phyloP scores from a whole-genome alignment of 1,140 invertebrate genomes.

The Trypoxylus dichotomus region DNA sequence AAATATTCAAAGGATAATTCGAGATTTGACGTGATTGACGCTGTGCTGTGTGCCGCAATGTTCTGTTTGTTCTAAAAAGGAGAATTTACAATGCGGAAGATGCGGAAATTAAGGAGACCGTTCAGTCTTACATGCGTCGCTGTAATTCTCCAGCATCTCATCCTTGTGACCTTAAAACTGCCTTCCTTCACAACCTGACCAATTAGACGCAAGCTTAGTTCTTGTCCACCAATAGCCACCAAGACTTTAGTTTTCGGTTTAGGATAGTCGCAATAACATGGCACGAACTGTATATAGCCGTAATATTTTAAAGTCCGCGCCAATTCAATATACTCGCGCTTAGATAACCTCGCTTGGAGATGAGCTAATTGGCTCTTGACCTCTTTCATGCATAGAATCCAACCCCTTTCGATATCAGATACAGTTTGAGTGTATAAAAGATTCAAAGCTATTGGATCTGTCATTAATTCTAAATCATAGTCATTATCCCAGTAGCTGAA shows the following conservation, averaged over 20 bases:
- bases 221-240: slow-evolving; percentile 76
- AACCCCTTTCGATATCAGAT: slow-evolving; percentile 82
- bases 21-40: slow-evolving; percentile 52
- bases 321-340: slow-evolving; percentile 85
- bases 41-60: slow-evolving; percentile 42
- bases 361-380: slow-evolving; percentile 68
- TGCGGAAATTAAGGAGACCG: no score
- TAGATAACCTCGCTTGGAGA: slow-evolving; percentile 74
- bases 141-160: slow-evolving; percentile 96
- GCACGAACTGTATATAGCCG: slow-evolving; percentile 82
- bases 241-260: slow-evolving; percentile 65
- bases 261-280: slow-evolving; percentile 79
- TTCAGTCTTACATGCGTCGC: slow-evolving; percentile 78
- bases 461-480: slow-evolving; percentile 80
- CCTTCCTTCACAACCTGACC: slow-evolving; percentile 68
- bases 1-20: slow-evolving; percentile 96
- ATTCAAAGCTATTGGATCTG: slow-evolving; percentile 79
- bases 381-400: slow-evolving; percentile 76
- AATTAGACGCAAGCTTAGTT: slow-evolving; percentile 69
- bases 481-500: slow-evolving; percentile 86
- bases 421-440: slow-evolving; percentile 86
- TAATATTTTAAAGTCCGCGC: slow-evolving; percentile 84
- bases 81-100: no score
- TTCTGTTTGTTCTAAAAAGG: slow-evolving; percentile 50
- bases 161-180: slow-evolving; percentile 89